These are phyloP conservation scores for Xyliphius kryptos DNA, from an alignment of 2,113 vertebrate species.

Conservation along the genomic window DNA sequence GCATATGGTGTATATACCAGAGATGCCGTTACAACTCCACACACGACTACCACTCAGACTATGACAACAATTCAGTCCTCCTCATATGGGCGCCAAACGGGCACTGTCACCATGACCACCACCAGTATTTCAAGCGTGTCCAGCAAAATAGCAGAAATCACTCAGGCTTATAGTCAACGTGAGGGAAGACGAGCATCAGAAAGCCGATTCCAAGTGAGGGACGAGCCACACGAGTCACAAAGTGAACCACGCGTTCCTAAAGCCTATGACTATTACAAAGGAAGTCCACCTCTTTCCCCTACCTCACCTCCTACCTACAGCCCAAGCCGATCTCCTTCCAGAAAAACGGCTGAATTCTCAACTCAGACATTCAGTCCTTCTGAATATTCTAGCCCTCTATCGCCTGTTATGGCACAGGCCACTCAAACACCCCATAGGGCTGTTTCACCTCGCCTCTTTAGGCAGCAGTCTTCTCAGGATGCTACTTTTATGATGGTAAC, in stretches of 20 bases:
- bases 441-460: constrained; percentile 65
- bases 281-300: constrained; percentile 85
- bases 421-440: constrained; percentile 79
- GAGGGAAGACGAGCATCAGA: constrained; percentile 61
- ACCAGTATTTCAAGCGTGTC: constrained; percentile 64
- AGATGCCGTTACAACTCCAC: constrained; percentile 66
- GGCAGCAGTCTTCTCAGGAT: constrained; percentile 86
- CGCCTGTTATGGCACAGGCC: constrained; percentile 80
- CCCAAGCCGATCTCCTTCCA: constrained; percentile 70
- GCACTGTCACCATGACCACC: constrained; percentile 53
- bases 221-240: constrained; percentile 57
- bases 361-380: constrained; percentile 77
- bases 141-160: constrained; percentile 70
- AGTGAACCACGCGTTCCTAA: constrained; percentile 62
- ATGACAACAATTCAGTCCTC: constrained; percentile 58
- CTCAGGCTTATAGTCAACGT: constrained; percentile 68
- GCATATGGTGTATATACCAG: constrained; percentile 68
- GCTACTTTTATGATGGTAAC: constrained; percentile 74
- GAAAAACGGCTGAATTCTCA: constrained; percentile 81
- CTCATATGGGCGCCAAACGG: constrained; percentile 52
- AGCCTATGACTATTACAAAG: constrained; percentile 75
- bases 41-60: constrained; percentile 59
- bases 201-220: constrained; percentile 58
- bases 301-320: constrained; percentile 78
- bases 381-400: constrained; percentile 49